These are phyloP conservation scores for Lacerta bilineata DNA, from an alignment of 2,797 vertebrate species.

Conservation along the genomic window DNA sequence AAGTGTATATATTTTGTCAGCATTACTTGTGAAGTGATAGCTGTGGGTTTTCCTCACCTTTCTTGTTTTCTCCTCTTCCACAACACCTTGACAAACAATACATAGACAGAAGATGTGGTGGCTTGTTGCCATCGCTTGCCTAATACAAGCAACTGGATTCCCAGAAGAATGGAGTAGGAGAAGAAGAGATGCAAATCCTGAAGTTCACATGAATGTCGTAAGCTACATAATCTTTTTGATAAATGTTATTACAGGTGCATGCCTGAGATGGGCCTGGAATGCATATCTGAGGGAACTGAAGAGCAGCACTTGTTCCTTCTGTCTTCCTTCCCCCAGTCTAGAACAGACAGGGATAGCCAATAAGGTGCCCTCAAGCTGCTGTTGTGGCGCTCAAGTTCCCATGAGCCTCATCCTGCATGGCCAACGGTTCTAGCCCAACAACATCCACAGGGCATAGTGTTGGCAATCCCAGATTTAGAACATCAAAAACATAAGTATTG, in stretches of 20 bases:
- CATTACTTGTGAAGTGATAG: background rate
- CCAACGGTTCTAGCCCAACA: background rate
- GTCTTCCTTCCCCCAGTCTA: background rate
- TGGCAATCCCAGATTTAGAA: background rate
- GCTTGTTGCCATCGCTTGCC: background rate
- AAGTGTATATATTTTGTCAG: too few relatives aligned
- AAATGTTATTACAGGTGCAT: background rate
- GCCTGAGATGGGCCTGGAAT: background rate
- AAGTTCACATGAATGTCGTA: slow-evolving; percentile 65
- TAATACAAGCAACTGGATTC: fast-evolving
- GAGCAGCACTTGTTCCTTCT: background rate
- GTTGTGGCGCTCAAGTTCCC: too few relatives aligned
- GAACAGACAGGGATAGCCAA: background rate
- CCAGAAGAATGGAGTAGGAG: fast-evolving
- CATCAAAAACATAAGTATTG: too few relatives aligned
- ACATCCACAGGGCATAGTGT: background rate
- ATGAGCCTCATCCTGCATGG: too few relatives aligned
- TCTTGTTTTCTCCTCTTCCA: background rate
- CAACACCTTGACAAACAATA: background rate
- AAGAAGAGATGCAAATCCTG: slow-evolving; percentile 18
- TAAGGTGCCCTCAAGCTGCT: too few relatives aligned
- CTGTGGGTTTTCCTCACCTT: background rate
- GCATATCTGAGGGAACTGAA: background rate
- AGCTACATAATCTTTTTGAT: slow-evolving; percentile 38
- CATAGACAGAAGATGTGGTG: slow-evolving; percentile 61